These are phyloP conservation scores for Semotilus atromaculatus DNA, from an alignment of 2,797 vertebrate species.

Conservation along the genomic window DNA sequence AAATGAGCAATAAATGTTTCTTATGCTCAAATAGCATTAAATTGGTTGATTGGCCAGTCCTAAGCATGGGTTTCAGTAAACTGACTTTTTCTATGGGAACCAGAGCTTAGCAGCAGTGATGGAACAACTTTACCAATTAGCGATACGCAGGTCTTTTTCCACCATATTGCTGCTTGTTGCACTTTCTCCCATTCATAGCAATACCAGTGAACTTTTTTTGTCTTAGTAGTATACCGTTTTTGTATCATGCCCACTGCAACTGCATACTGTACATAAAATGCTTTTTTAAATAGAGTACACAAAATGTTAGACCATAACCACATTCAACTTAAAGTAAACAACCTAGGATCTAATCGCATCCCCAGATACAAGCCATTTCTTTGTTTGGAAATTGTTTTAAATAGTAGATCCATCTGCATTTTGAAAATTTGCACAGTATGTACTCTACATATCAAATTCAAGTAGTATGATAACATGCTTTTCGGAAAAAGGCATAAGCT, in stretches of 20 bases:
- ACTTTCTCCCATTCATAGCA: background rate
- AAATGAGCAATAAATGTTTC: background rate
- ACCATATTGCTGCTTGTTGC: background rate
- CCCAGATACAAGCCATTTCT: background rate
- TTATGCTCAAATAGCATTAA: background rate
- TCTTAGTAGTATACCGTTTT: background rate
- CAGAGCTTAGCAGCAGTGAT: background rate
- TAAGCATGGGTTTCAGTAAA: background rate
- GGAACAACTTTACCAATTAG: background rate
- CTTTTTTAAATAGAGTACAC: background rate
- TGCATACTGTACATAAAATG: background rate
- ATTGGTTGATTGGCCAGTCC: background rate
- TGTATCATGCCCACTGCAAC: background rate
- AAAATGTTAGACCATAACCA: background rate
- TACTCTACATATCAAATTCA: constrained; percentile 20
- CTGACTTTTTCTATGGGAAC: background rate
- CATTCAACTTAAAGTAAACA: constrained; percentile 13
- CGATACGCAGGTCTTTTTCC: background rate
- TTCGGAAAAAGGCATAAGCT: constrained; percentile 9
- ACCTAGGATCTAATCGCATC: background rate
- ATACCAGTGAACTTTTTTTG: background rate
- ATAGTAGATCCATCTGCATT: background rate
- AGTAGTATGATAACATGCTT: constrained; percentile 4
- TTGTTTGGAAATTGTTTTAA: background rate
- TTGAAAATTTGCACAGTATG: background rate